Percentiles rank a stretch among this genome's conserved stretches.
These are phyloP conservation scores for Troides oblongomaculatus DNA, from an alignment of 2,888 invertebrate genomes.

Conservation along the genomic window DNA sequence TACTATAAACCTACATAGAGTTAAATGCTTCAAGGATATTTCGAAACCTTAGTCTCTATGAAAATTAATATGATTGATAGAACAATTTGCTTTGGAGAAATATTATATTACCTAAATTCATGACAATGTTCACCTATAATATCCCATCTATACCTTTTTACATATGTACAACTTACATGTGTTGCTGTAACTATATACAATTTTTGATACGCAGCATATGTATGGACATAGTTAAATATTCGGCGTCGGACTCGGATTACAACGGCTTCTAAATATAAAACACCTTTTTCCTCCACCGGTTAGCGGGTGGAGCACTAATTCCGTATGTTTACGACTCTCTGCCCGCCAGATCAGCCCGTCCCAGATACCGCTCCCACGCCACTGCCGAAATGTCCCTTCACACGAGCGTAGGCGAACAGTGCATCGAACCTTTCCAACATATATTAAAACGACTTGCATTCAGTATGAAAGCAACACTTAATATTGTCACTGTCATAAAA, in stretches of 20 bases:
- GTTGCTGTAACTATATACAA: neutral
- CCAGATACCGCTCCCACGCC: slow-evolving; percentile 74
- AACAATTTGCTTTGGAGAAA: too few relatives aligned
- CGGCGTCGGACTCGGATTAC: slow-evolving; percentile 37
- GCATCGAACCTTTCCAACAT: slow-evolving; percentile 31
- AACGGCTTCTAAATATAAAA: slow-evolving; percentile 56
- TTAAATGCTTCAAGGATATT: too few relatives aligned
- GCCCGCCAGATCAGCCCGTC: slow-evolving; percentile 56
- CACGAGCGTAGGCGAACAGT: slow-evolving; percentile 37
- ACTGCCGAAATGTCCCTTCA: slow-evolving; percentile 50
- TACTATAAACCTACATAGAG: too few relatives aligned
- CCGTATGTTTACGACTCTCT: slow-evolving; percentile 69
- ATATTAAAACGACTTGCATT: slow-evolving; percentile 18
- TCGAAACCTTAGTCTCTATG: too few relatives aligned
- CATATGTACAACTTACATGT: neutral
- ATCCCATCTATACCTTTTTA: too few relatives aligned
- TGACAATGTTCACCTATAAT: too few relatives aligned
- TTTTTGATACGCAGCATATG: neutral
- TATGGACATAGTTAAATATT: slow-evolving; percentile 28
- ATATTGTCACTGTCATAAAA: neutral
- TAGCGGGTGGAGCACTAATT: slow-evolving; percentile 67
- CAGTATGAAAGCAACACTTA: slow-evolving; percentile 2
- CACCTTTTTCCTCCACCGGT: slow-evolving; percentile 64
- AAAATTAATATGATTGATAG: too few relatives aligned
- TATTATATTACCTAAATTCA: too few relatives aligned